A percentile compares a stretch with the other conserved stretches of the same genome.
Conservation (phyloP, 2,113 vertebrate species). For the Rhabdornis inornatus region DNA sequence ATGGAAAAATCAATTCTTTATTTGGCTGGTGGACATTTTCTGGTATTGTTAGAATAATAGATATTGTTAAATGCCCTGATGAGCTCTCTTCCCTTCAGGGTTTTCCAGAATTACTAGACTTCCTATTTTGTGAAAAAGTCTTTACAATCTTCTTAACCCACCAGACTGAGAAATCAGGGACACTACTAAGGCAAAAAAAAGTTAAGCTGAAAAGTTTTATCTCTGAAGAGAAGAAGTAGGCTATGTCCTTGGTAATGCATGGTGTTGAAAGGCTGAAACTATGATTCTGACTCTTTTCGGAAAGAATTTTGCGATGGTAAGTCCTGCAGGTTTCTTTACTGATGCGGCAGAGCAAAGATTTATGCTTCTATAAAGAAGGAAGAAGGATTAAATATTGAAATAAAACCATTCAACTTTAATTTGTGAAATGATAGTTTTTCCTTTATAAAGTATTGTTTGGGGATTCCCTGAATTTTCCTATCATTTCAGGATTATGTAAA, state of each 20-base stretch:
- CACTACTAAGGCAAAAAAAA: background rate
- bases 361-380: background rate
- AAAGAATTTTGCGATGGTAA: background rate
- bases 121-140: background rate
- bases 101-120: background rate
- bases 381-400: background rate
- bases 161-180: background rate
- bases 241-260: background rate
- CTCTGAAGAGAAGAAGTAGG: background rate
- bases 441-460: background rate
- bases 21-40: background rate
- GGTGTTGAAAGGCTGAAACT: background rate
- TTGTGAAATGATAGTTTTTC: background rate
- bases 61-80: background rate
- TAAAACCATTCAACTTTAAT: background rate
- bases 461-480: background rate
- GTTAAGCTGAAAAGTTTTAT: background rate
- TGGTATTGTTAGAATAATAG: background rate
- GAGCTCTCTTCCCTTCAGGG: background rate
- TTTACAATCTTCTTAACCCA: background rate
- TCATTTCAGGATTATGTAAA: background rate
- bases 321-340: background rate
- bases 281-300: background rate
- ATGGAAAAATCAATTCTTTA: constrained; percentile 23
- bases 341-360: background rate